These are phyloP conservation scores for Anguilla marmorata DNA, from an alignment of 2,797 vertebrate genomes.

Conservation along the genomic window DNA sequence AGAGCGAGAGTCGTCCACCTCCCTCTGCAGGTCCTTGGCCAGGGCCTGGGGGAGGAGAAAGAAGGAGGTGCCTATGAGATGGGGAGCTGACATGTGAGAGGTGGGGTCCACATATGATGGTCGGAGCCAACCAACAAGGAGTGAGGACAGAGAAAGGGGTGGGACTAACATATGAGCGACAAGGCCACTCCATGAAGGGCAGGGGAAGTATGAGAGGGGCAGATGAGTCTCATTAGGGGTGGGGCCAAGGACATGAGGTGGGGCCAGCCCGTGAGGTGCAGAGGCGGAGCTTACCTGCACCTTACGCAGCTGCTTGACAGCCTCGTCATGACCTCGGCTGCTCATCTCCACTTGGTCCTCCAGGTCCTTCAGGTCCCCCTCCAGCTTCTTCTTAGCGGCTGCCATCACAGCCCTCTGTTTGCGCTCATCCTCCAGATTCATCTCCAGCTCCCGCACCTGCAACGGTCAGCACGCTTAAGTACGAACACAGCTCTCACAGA, in stretches of 20 bases:
- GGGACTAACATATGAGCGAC: neutral
- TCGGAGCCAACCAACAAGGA: neutral
- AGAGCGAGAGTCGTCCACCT: conserved; percentile 86
- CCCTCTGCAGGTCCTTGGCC: conserved; percentile 95
- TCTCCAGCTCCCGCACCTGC: conserved; percentile 92
- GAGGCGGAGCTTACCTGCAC: conserved; percentile 75
- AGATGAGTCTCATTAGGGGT: too few species aligned
- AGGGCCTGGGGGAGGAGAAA: conserved; percentile 74
- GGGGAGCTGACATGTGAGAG: neutral
- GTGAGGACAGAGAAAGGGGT: neutral
- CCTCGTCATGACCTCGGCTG: conserved; percentile 87
- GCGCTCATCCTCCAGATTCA: conserved; percentile 92
- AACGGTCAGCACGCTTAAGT: too few species aligned
- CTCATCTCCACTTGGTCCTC: conserved; percentile 89
- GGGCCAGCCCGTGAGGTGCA: too few species aligned
- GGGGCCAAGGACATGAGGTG: too few species aligned
- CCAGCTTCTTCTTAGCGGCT: conserved; percentile 92
- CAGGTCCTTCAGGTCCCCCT: conserved; percentile 91
- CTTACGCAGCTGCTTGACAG: conserved; percentile 94
- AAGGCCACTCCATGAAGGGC: too few species aligned
- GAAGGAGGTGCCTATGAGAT: neutral
- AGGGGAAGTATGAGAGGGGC: too few species aligned
- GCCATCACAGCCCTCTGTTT: conserved; percentile 83
- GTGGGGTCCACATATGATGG: neutral
- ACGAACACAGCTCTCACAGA: neutral